Evolutionary conservation across 2,888 invertebrate species (phyloP), one percentile per base, ranked within the genome.

Genomic region (Liodrosophila aerea): DNA sequence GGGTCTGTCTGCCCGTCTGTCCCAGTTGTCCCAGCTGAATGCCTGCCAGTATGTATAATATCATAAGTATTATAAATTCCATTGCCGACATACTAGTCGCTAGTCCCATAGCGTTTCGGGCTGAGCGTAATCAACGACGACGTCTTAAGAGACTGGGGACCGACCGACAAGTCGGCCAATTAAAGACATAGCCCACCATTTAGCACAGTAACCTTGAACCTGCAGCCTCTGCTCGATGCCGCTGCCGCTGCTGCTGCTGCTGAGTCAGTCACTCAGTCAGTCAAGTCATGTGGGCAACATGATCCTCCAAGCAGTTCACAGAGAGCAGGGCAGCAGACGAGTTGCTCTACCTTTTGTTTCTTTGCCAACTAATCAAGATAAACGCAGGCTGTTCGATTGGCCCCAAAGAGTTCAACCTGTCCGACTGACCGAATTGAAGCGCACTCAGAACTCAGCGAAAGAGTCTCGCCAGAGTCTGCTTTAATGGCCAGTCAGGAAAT

Each of bases 181-280:
- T 85, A 85, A 87, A 86, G 87, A 61, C 82, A 77, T 73, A 75
- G 74, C 73, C 70, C 67, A 51, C 60, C 73, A 80, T 83, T 85
- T 85, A 85, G 73, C 87, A 85, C 83, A 86, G 81, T 86, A 86
- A 86, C 86, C 86, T 86, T 86, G 86, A 87, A 87, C 86, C 87
- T 76, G 71, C 80, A n/a, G n/a, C n/a, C n/a, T n/a, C 22, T 22
- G 22, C 22, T 22, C 22, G n/a, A n/a, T n/a, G n/a, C n/a, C n/a
- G n/a, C 22, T 22, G 22, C 22, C n/a, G n/a, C n/a, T n/a, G n/a
- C 22, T 22, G 22, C 22, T 71, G n/a, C n/a, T 41, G 64, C 36
- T 47, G 47, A 70, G 69, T 80, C 64, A 80, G 64, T 81, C 74
- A 66, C 71, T 63, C 59, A 61, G 56, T 53, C 73, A 64, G 60